Conservation (phyloP, 1,140 invertebrate genomes). For the Magallana angulata region DNA sequence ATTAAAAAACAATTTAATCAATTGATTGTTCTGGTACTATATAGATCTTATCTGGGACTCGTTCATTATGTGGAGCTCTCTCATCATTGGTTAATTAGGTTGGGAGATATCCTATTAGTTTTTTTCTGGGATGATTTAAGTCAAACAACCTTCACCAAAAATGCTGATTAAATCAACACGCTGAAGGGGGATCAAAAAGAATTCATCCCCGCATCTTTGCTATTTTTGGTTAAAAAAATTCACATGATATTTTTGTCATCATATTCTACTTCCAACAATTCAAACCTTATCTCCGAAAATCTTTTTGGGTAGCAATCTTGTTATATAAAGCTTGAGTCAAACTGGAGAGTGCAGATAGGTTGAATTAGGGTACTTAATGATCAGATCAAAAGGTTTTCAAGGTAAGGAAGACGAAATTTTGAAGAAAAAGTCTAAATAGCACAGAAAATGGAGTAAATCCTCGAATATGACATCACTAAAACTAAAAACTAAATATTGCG, state of each 20-base stretch:
- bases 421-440: neutral
- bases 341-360: neutral
- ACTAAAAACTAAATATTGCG: too few species aligned
- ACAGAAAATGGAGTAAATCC: neutral
- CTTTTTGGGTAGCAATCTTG: neutral
- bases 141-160: too few species aligned
- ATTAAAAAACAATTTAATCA: constrained; percentile 31
- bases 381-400: neutral
- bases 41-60: constrained; percentile 7
- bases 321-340: neutral
- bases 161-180: neutral
- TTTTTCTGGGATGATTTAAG: neutral
- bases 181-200: neutral
- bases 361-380: neutral
- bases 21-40: constrained; percentile 18
- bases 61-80: constrained; percentile 8
- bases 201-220: neutral
- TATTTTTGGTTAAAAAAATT: neutral
- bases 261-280: neutral
- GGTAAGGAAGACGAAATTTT: neutral
- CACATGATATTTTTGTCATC: neutral
- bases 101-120: neutral
- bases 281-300: constrained; percentile 10
- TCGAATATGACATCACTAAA: too few species aligned
- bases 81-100: constrained; percentile 11